Evolutionary conservation across 2,888 invertebrate genomes (phyloP).

Genomic region (Bellardia pandia): DNA sequence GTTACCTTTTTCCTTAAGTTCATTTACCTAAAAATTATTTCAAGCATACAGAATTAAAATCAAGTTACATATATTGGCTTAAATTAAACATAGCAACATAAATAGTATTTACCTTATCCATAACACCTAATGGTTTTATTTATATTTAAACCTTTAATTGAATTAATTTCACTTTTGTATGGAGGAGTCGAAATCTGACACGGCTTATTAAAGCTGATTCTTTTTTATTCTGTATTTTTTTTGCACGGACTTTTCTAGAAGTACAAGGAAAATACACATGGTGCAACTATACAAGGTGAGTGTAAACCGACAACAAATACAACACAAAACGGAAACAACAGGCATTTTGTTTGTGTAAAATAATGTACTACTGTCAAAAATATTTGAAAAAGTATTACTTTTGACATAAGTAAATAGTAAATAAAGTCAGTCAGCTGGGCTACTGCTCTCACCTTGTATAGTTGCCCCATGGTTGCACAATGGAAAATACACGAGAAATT

Average conservation of each 20-base stretch:
- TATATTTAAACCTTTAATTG: slow-evolving; percentile 9
- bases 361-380: too few species aligned
- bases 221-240: slow-evolving; percentile 43
- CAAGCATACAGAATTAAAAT: not conserved
- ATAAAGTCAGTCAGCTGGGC: too few species aligned
- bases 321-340: too few species aligned
- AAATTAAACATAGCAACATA: not conserved
- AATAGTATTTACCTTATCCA: slow-evolving; percentile 76
- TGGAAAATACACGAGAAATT: slow-evolving; percentile 48
- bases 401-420: too few species aligned
- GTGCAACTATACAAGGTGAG: too few species aligned
- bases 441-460: too few species aligned
- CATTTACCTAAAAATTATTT: slow-evolving; percentile 87
- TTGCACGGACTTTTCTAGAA: slow-evolving; percentile 68
- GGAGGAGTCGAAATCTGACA: slow-evolving; percentile 15
- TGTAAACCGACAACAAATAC: too few species aligned
- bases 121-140: slow-evolving; percentile 53
- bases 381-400: too few species aligned
- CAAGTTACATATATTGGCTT: not conserved
- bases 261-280: slow-evolving; percentile 49
- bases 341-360: too few species aligned
- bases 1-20: slow-evolving; percentile 94
- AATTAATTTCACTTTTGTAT: slow-evolving; percentile 35
- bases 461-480: too few species aligned
- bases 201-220: slow-evolving; percentile 28